Evolutionary conservation across 2,888 invertebrate genomes (phyloP).

Genomic region (Podabrus alpinus): DNA sequence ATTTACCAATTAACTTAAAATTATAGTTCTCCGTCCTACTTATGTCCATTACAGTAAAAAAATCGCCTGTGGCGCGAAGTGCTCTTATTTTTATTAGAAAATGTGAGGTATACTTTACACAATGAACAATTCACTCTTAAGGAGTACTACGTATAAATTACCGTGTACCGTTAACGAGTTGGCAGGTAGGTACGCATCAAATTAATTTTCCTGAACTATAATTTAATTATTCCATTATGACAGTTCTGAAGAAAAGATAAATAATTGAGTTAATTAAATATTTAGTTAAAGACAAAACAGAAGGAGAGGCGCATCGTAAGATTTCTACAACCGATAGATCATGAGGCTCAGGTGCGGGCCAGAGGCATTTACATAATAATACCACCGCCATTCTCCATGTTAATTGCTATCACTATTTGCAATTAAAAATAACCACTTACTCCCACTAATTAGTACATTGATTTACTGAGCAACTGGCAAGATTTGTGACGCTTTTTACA

Average conservation of each 20-base stretch:
- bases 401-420: constrained; percentile 44
- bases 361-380: constrained; percentile 32
- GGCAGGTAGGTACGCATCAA: not conserved
- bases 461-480: constrained; percentile 36
- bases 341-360: constrained; percentile 26
- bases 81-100: too few relatives aligned
- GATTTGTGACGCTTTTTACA: constrained; percentile 35
- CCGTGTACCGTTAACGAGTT: not conserved
- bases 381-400: constrained; percentile 34
- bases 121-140: not conserved
- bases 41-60: not conserved
- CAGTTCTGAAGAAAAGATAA: constrained; percentile 9
- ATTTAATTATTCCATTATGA: not conserved
- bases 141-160: not conserved
- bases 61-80: not conserved
- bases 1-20: too few relatives aligned
- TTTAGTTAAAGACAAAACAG: constrained; percentile 23
- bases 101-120: too few relatives aligned
- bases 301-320: constrained; percentile 20
- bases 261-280: constrained; percentile 26
- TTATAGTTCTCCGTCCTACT: too few relatives aligned
- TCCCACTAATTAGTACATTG: constrained; percentile 39
- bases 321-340: constrained; percentile 27
- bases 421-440: constrained; percentile 43
- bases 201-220: not conserved